Evolutionary conservation across 2,113 vertebrate genomes (phyloP).

Genomic region (Butorides virescens): DNA sequence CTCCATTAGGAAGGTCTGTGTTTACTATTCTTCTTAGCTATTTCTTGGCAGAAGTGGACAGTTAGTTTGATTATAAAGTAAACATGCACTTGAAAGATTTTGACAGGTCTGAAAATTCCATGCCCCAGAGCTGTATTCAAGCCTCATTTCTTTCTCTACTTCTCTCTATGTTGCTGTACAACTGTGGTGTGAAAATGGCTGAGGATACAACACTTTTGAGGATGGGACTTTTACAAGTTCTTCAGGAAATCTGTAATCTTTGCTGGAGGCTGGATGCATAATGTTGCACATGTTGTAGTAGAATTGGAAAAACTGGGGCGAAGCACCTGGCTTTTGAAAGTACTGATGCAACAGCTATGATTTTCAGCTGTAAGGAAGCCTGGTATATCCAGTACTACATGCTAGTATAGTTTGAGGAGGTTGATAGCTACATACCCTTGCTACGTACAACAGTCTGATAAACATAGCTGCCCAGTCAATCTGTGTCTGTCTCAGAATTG

Average conservation of each 20-base stretch:
- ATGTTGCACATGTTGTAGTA: not conserved
- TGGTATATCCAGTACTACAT: not conserved
- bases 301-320: not conserved
- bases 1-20: not conserved
- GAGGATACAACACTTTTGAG: not conserved
- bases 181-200: not conserved
- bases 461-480: not conserved
- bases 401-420: fast-evolving
- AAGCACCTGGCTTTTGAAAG: not conserved
- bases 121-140: not conserved
- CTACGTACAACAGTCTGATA: fast-evolving
- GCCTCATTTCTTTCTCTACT: not conserved
- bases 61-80: not conserved
- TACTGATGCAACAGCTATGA: not conserved
- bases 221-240: not conserved
- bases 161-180: not conserved
- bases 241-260: not conserved
- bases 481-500: not conserved
- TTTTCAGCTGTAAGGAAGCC: not conserved
- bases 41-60: not conserved
- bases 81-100: not conserved
- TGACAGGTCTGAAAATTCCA: not conserved
- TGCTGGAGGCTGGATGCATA: not conserved
- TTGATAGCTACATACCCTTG: not conserved
- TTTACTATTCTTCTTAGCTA: not conserved